Evolutionary conservation across 1,140 invertebrate species (phyloP), one percentile per base, ranked within the genome.

Genomic region (Psix sp.): DNA sequence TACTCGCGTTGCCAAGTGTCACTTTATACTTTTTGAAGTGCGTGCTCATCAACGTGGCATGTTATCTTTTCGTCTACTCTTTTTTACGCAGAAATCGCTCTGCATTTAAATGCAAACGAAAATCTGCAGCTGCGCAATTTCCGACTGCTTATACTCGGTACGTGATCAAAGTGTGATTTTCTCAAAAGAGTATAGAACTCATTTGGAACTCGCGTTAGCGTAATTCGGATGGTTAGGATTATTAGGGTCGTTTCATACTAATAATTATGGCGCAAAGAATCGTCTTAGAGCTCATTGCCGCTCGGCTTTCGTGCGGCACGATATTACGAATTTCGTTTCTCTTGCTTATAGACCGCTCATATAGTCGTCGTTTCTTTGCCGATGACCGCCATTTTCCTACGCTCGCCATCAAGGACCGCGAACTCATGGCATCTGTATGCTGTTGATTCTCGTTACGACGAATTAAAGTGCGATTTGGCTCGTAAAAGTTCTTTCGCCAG

Each of bases 141-240:
- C n/a, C 26, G 26, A 24, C 4, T 5, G 9, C 21, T 9, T 24
- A 24, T 5, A 24, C 21, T 24, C 21, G 6, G 7, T 29, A 35
- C 67, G 40, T 65, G 62, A 76, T 76, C 62, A 72, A 76, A 72
- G 74, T 68, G 33, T 36, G 56, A 48, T 66, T 67, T 65, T 56
- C 42, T 43, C 31, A 43, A 40, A 62, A 48, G 36, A 39, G 17
- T 56, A 66, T 10, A 35, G 33, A 11, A 60, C 60, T 51, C 51
- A 14, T 63, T 33, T 11, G 31, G 1, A 5, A 11, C n/a, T 57
- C 66, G 26, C 49, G 62, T 71, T 39, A 54, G 68, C 63, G 74
- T 76, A 76, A 76, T 72, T 76, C 63, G 67, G 63, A 40, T 20
- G 60, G 67, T 65, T 72, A 67, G 62, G 74, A 71, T 76, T 68